Percentiles rank a stretch among this genome's conserved stretches.
Conservation (phyloP, 2,113 vertebrate species). For the Nothobranchius furzeri region DNA sequence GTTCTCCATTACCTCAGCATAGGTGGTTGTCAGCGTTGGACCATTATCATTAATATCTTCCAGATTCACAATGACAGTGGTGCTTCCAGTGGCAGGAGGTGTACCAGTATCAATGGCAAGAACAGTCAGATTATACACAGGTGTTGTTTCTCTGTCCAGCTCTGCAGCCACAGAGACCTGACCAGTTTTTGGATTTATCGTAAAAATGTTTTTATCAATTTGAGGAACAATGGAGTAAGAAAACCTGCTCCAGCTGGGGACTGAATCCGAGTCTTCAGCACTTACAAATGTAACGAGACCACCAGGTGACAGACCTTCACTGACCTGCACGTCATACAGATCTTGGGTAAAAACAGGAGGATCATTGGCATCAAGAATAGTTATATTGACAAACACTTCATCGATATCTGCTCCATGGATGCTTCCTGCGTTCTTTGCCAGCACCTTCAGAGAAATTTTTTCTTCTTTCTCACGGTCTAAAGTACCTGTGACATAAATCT, state of each 20-base stretch:
- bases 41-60: conserved; percentile 98
- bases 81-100: conserved; percentile 89
- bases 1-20: conserved; percentile 94
- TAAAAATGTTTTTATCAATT: conserved; percentile 87
- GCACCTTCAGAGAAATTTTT: conserved; percentile 88
- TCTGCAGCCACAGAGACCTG: conserved; percentile 92
- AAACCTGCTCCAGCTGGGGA: conserved; percentile 97
- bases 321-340: conserved; percentile 88
- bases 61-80: conserved; percentile 88
- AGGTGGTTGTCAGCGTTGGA: conserved; percentile 82
- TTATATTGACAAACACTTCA: conserved; percentile 94
- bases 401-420: conserved; percentile 94
- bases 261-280: conserved; percentile 94
- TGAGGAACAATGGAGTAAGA: conserved; percentile 89
- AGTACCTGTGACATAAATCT: conserved; percentile 89
- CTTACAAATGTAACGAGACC: conserved; percentile 94
- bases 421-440: conserved; percentile 94
- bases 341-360: conserved; percentile 90
- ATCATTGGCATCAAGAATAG: conserved; percentile 94
- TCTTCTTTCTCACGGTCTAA: conserved; percentile 96
- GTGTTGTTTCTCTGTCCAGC: conserved; percentile 88
- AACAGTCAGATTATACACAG: conserved; percentile 90
- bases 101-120: conserved; percentile 90
- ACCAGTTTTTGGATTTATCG: conserved; percentile 92
- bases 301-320: conserved; percentile 89